phyloP scores from a whole-genome alignment of 2,113 vertebrate genomes.

The Poeciliopsis occidentalis region DNA sequence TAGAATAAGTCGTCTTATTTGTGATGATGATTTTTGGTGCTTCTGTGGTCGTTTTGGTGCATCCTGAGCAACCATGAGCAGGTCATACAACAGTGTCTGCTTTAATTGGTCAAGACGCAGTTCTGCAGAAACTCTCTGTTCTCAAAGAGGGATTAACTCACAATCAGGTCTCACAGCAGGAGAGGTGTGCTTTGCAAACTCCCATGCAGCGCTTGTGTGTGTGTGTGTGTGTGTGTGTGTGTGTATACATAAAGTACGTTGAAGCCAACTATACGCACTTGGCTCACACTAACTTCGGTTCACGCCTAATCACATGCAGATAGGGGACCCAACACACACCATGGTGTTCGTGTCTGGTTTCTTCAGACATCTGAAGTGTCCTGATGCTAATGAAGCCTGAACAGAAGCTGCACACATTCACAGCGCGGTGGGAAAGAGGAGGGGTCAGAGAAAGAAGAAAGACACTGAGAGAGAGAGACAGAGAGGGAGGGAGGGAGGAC shows the following conservation, averaged over 20 bases:
- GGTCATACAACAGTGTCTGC: not conserved
- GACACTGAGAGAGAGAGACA: constrained; percentile 17
- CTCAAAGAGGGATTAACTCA: constrained; percentile 20
- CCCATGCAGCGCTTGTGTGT: not conserved
- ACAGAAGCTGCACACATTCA: constrained; percentile 74
- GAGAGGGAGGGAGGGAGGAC: not conserved
- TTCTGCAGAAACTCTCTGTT: not conserved
- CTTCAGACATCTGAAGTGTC: constrained; percentile 65
- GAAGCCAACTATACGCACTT: constrained; percentile 17
- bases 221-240: not conserved
- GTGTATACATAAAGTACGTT: not conserved
- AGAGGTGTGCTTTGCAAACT: constrained; percentile 1
- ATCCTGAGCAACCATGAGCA: not conserved
- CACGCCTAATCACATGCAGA: constrained; percentile 1
- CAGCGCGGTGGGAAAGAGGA: constrained; percentile 59
- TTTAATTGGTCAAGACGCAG: not conserved
- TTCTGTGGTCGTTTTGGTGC: not conserved
- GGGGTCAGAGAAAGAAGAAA: constrained; percentile 31
- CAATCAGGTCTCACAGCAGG: not conserved
- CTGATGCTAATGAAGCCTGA: constrained; percentile 67
- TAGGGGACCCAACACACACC: constrained; percentile 22
- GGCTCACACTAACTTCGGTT: constrained; percentile 23
- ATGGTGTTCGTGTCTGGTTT: constrained; percentile 48
- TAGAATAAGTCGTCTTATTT: too few relatives aligned
- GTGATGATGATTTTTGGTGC: too few relatives aligned